Base-by-base conservation (phyloP, 2,113 vertebrate genomes). In the Tetrax tetrax region DNA sequence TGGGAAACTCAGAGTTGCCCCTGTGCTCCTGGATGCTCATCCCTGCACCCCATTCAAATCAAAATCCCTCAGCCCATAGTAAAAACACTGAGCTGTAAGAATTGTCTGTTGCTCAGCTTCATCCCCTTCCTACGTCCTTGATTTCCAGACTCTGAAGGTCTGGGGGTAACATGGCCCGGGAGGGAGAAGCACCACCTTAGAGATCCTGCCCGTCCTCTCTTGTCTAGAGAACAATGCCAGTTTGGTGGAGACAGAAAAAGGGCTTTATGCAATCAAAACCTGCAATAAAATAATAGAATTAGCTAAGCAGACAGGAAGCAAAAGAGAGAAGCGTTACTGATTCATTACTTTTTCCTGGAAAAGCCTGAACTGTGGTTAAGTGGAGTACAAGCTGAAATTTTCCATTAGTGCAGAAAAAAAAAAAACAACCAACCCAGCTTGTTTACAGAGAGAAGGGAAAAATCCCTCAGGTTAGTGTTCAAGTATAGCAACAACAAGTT, bases 401-500 rank as follows among this genome's bases (percentile, higher is more conserved):
- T 90, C 90, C 87, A 90, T 87, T 91, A 89, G 43, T 24, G 35
- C 2, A 2, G 0, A 29, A 53, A 61, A 72, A 72, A 71, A 54
- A 61, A 14, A 9, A 35, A 38, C 12, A 41, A 12, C 15, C 41
- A 43, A 43, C 14, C 14, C 15, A 11, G 23, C 33, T 80, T 75
- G 21, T 89, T 94, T 84, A 94, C 70, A 90, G 77, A 89, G 18
- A 76, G 29, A 80, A 69, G 37, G 29, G n/a, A n/a, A 76, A 94
- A 81, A 33, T 7, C 72, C 68, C 31, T 82, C 65, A 79, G 74
- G 87, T 89, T 88, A 69, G 13, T 45, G 61, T 33, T 93, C 43
- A 56, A 94, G 64, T 45, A 81, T 47, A 93, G 63, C 37, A 65
- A 75, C 68, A 87, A 88, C 24, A 70, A 71, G 89, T 71, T 95